A percentile compares a stretch with the other conserved stretches of the same genome.
These are phyloP conservation scores for Ctenodactylus gundi DNA, from an alignment of 2,113 vertebrate genomes.

Conservation along the genomic window DNA sequence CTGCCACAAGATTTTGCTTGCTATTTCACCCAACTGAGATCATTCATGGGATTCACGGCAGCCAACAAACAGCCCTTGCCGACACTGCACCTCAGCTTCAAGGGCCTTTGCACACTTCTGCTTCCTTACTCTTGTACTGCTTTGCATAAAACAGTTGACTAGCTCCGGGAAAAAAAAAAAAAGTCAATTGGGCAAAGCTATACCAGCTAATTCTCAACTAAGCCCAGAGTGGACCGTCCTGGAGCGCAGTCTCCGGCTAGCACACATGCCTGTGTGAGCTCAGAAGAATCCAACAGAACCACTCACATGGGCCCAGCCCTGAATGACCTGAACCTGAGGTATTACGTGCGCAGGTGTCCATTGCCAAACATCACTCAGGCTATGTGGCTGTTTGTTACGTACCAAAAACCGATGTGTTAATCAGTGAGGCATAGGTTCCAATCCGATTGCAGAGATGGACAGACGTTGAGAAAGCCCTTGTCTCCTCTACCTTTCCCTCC, in stretches of 20 bases:
- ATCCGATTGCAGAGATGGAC: neutral
- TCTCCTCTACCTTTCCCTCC: neutral
- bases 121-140: neutral
- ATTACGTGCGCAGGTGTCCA: neutral
- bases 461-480: neutral
- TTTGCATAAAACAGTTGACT: neutral
- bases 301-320: neutral
- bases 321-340: neutral
- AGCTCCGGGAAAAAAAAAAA: neutral
- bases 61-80: neutral
- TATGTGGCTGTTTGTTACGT: neutral
- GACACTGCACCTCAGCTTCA: neutral
- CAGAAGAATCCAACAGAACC: neutral
- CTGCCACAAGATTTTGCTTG: neutral
- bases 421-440: neutral
- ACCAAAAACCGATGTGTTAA: neutral
- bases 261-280: neutral
- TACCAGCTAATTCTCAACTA: neutral
- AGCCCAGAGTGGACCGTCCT: neutral
- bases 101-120: neutral
- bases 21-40: neutral
- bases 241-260: neutral
- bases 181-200: neutral
- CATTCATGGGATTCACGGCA: neutral
- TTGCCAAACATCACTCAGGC: neutral